phyloP scores from a whole-genome alignment of 2,113 vertebrate species.

The Brachypodius melanocephalos region DNA sequence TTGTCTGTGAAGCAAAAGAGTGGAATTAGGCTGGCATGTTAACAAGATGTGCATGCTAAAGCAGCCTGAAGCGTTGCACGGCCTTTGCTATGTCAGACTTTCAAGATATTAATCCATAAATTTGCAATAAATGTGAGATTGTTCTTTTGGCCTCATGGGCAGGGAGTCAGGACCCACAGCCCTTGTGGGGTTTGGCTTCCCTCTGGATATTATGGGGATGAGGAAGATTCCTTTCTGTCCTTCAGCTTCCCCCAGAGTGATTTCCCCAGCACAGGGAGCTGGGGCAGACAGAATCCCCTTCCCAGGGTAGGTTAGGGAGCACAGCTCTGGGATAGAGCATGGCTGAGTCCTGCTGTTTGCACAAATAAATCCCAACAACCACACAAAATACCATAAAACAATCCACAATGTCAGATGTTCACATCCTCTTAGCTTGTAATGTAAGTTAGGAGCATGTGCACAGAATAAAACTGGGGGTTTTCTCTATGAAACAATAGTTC shows the following conservation, averaged over 20 bases:
- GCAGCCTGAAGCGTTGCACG: not conserved
- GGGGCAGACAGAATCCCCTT: rapidly evolving
- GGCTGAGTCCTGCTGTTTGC: not conserved
- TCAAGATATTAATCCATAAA: not conserved
- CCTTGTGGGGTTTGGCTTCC: not conserved
- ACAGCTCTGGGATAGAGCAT: rapidly evolving
- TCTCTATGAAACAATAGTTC: not conserved
- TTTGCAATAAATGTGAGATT: not conserved
- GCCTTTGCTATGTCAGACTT: not conserved
- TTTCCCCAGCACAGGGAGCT: not conserved
- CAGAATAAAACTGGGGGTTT: not conserved
- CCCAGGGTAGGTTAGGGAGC: not conserved
- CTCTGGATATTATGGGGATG: rapidly evolving
- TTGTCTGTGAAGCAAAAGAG: constrained; percentile 64
- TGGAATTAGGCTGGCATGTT: constrained; percentile 62
- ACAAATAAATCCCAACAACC: not conserved
- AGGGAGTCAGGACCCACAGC: not conserved
- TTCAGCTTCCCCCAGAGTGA: not conserved
- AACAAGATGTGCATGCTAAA: constrained; percentile 32
- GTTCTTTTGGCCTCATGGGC: not conserved
- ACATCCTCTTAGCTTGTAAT: not conserved
- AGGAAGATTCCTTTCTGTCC: not conserved
- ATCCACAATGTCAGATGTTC: not conserved
- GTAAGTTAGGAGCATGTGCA: not conserved
- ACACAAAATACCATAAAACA: not conserved